Base-by-base conservation (phyloP, 2,113 vertebrate species). In the Malurus melanocephalus region DNA sequence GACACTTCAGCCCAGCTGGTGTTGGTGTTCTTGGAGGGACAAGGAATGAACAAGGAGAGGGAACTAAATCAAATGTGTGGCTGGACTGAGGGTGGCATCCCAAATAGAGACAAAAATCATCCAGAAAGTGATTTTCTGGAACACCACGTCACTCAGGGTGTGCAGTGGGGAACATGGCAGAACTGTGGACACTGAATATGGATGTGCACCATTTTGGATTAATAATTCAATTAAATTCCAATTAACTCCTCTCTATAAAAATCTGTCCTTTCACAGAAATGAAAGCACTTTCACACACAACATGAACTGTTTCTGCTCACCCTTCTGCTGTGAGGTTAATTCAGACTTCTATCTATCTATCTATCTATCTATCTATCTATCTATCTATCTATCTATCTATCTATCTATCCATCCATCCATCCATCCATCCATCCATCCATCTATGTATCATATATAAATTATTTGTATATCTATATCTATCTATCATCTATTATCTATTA, bases 121-220 rank as follows among this genome's bases (percentile, higher is more conserved):
- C 51, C 49, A 21, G n/a, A 13, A 62, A 19, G 35, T 6, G 30
- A 13, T 80, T 49, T 56, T 40, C 42, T 85, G 82, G 17, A 46
- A 14, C 16, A 3, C 4, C 9, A 0, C 3, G 2, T 43, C 65
- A 51, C 8, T 12, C 35, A 55, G 49, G 21, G 19, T 10, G 23
- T 19, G 14, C 30, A 40, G 55, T 10, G 9, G 7, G 69, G 55
- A 49, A 55, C 15, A 11, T 4, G 42, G 48, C 61, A 77, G 46
- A 80, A 11, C 45, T 45, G 1, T 7, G 53, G 43, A 10, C 22
- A 11, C 9, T 28, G 35, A 21, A 24, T n/a, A 3, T 8, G 16
- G 21, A 27, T 16, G 27, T 59, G 18, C 18, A 13, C 33, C 2
- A 18, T 43, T 76, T 16, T 53, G 27, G 38, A 38, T 38, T 38